Conservation (phyloP, 2,797 vertebrate genomes). For the Geotrypetes seraphini region DNA sequence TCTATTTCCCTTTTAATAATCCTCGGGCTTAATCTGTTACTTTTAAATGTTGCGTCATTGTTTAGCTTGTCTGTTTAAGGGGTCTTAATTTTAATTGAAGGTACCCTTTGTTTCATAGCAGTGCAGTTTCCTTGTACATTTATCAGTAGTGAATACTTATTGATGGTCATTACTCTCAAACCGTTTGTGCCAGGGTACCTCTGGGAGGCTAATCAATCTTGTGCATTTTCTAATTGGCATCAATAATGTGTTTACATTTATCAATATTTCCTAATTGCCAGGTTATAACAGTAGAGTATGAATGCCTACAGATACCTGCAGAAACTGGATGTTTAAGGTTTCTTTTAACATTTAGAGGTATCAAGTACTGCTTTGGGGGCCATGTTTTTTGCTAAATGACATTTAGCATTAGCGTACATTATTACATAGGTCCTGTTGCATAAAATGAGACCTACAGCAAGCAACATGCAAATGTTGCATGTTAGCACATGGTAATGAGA, state of each 20-base stretch:
- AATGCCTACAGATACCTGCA: constrained; percentile 32
- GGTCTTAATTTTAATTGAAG: constrained; percentile 23
- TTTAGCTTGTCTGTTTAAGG: constrained; percentile 14
- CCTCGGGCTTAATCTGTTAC: constrained; percentile 4
- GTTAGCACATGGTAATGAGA: too few species aligned
- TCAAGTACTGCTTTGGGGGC: too few species aligned
- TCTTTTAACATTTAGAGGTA: constrained; percentile 30
- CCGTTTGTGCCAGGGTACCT: constrained; percentile 38
- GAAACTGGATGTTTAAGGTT: constrained; percentile 33
- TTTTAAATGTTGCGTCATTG: constrained; percentile 14
- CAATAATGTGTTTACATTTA: constrained; percentile 58
- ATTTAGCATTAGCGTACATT: too few species aligned
- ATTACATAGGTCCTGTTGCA: too few species aligned
- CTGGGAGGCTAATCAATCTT: constrained; percentile 50
- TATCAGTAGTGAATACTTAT: constrained; percentile 28
- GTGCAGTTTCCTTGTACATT: constrained; percentile 22
- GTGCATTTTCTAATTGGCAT: constrained; percentile 45
- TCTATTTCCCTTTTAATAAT: not conserved
- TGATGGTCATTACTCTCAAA: constrained; percentile 38
- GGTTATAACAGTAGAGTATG: constrained; percentile 40
- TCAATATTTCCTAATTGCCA: constrained; percentile 60
- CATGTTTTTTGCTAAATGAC: too few species aligned
- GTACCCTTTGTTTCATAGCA: constrained; percentile 21
- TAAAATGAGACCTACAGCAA: too few species aligned
- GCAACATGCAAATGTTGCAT: too few species aligned